Evolutionary conservation across 2,888 invertebrate genomes (phyloP).

Genomic region (Chromoteleia sp.): DNA sequence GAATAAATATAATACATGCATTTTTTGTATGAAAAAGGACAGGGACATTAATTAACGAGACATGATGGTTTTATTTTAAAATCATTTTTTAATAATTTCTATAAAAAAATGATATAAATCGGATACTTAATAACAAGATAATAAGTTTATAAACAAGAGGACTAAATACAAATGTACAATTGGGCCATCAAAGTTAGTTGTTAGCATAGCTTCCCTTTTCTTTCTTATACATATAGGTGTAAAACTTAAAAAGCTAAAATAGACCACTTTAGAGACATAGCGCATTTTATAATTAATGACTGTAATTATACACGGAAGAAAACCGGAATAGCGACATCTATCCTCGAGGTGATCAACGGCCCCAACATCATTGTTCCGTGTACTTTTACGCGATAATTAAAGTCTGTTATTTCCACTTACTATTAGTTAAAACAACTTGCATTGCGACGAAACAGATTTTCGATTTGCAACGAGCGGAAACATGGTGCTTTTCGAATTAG

Average conservation of each 20-base stretch:
- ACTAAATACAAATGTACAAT: conserved; percentile 85
- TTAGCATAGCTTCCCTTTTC: conserved; percentile 80
- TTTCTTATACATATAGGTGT: conserved; percentile 78
- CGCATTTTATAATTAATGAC: conserved; percentile 73
- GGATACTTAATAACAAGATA: conserved; percentile 85
- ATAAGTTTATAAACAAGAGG: conserved; percentile 85
- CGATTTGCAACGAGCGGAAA: no score
- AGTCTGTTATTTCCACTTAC: conserved; percentile 70
- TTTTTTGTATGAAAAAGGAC: no score
- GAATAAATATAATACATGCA: background rate
- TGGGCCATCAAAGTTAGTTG: conserved; percentile 82
- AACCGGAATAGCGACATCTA: conserved; percentile 60
- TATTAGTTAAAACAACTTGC: conserved; percentile 49
- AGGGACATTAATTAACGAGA: conserved; percentile 65
- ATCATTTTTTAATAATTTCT: conserved; percentile 85
- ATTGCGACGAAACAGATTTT: conserved; percentile 41
- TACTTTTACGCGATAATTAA: conserved; percentile 69
- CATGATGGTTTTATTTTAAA: conserved; percentile 79
- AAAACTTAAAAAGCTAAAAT: conserved; percentile 81
- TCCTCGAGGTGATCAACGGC: conserved; percentile 59
- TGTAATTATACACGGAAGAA: conserved; percentile 71
- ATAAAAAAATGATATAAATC: conserved; percentile 85
- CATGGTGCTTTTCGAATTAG: no score
- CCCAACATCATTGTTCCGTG: conserved; percentile 61
- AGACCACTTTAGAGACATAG: conserved; percentile 81